Percentiles rank a stretch among this genome's conserved stretches.
Evolutionary conservation across 1,140 invertebrate genomes (phyloP).

Genomic region (Tribolium castaneum): DNA sequence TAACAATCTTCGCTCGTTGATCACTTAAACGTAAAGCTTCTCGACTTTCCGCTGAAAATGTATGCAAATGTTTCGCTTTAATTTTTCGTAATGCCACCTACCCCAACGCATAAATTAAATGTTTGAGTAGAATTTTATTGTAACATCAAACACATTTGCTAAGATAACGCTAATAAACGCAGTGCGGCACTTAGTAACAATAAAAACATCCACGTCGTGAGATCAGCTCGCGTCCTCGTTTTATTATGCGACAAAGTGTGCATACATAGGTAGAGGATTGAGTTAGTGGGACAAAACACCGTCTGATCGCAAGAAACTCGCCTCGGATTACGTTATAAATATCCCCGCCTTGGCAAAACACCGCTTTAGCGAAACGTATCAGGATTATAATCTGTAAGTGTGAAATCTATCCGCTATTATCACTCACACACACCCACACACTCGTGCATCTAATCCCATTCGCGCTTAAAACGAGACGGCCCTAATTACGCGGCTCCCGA

Average conservation of each 20-base stretch:
- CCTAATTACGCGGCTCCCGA: constrained; percentile 5
- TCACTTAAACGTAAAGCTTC: constrained; percentile 1
- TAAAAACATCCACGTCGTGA: constrained; percentile 36
- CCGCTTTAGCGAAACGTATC: constrained; percentile 9
- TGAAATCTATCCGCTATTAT: constrained; percentile 37
- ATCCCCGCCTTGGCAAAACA: constrained; percentile 18
- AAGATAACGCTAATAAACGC: constrained; percentile 38
- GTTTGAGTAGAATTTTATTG: constrained; percentile 16
- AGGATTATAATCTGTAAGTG: constrained; percentile 39
- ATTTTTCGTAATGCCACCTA: constrained; percentile 1
- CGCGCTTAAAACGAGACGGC: constrained; percentile 7
- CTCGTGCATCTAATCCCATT: neutral
- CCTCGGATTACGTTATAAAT: constrained; percentile 34
- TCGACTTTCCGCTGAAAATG: neutral
- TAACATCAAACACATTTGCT: constrained; percentile 19
- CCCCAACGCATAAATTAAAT: constrained; percentile 13
- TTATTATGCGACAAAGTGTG: constrained; percentile 36
- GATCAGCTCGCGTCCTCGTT: constrained; percentile 29
- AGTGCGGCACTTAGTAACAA: constrained; percentile 37
- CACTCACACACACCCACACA: neutral
- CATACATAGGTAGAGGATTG: constrained; percentile 32
- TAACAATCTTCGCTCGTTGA: neutral
- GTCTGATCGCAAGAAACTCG: constrained; percentile 25
- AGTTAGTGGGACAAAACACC: constrained; percentile 31
- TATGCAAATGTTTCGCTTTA: constrained; percentile 5